Evolutionary conservation across 1,140 invertebrate species (phyloP).

Genomic region (Drosophila kanapiae): DNA sequence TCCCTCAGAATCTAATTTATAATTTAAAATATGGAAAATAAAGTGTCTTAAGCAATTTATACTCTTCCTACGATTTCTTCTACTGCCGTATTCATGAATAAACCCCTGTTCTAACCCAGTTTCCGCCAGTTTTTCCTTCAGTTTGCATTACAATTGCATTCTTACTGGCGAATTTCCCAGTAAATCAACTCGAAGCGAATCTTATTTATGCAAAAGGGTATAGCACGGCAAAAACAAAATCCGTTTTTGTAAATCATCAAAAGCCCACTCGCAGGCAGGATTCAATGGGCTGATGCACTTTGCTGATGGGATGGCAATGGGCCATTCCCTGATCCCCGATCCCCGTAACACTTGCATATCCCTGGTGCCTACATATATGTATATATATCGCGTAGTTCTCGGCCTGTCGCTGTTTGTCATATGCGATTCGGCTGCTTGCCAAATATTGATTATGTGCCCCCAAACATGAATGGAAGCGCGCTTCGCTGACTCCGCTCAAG

Average conservation of each 20-base stretch:
- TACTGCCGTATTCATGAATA: neutral
- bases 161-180: neutral
- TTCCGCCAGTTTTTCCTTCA: neutral
- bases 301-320: conserved; percentile 44
- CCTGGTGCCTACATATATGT: conserved; percentile 5
- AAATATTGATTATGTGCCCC: conserved; percentile 79
- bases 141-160: conserved; percentile 11
- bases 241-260: conserved; percentile 71
- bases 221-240: conserved; percentile 26
- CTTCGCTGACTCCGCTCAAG: conserved; percentile 67
- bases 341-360: conserved; percentile 20
- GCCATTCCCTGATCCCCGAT: conserved; percentile 16
- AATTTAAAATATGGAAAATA: no score
- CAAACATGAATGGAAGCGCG: conserved; percentile 79
- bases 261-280: conserved; percentile 49
- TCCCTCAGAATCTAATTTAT: no score
- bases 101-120: conserved; percentile 2
- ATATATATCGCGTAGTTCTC: conserved; percentile 53
- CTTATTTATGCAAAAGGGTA: conserved; percentile 45
- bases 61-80: neutral
- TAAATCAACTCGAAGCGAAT: conserved; percentile 23
- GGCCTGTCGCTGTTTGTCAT: conserved; percentile 77
- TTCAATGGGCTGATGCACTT: conserved; percentile 62
- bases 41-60: no score
- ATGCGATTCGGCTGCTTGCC: conserved; percentile 78